Evolutionary conservation across 2,113 vertebrate genomes (phyloP).

Genomic region (Oreotragus oreotragus): DNA sequence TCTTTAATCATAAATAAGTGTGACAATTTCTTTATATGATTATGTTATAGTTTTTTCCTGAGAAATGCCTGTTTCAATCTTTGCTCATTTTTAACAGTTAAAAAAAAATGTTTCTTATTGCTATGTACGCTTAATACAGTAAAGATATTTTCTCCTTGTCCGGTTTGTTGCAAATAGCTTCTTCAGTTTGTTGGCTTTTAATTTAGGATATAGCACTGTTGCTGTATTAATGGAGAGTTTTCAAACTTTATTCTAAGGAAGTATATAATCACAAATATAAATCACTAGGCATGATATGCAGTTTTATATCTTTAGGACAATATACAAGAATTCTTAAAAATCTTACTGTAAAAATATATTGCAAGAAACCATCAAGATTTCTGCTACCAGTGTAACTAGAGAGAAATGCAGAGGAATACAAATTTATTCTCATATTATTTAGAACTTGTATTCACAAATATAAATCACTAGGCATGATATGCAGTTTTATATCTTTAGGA

Average conservation of each 20-base stretch:
- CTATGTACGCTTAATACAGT: neutral
- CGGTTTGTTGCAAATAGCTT: neutral
- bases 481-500: neutral
- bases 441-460: neutral
- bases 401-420: neutral
- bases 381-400: neutral
- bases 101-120: neutral
- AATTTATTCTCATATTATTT: neutral
- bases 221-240: neutral
- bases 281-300: neutral
- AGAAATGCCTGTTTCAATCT: neutral
- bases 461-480: neutral
- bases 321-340: neutral
- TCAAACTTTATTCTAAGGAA: neutral
- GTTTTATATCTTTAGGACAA: conserved; percentile 1
- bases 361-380: neutral
- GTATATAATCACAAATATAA: neutral
- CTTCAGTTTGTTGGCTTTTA: neutral
- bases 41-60: neutral
- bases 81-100: neutral
- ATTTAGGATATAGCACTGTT: conserved; percentile 19
- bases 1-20: neutral
- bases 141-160: neutral
- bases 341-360: neutral
- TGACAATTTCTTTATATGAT: neutral